Evolutionary conservation across 2,888 invertebrate species (phyloP).

Genomic region (Tetranychus truncatus): DNA sequence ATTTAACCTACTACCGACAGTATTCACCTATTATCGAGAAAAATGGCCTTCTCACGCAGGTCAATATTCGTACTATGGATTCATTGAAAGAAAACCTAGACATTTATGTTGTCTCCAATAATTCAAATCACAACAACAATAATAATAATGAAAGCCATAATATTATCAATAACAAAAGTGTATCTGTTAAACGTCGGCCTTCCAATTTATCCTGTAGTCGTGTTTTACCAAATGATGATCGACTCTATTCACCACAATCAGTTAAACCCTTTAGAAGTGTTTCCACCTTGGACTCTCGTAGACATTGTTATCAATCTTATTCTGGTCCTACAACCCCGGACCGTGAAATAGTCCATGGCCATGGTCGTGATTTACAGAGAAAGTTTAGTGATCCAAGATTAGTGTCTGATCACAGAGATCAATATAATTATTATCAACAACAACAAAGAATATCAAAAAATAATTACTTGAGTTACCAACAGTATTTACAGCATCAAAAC

Average conservation of each 20-base stretch:
- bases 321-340: neutral
- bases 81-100: conserved; percentile 2
- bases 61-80: neutral
- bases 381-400: neutral
- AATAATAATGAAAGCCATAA: neutral
- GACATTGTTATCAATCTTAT: neutral
- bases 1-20: neutral
- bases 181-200: neutral
- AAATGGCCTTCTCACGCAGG: neutral
- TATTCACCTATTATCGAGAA: neutral
- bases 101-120: neutral
- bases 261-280: neutral
- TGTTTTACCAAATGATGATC: neutral
- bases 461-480: neutral
- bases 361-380: neutral
- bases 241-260: neutral
- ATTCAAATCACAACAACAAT: neutral
- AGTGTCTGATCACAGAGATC: neutral
- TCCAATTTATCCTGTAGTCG: neutral
- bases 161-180: neutral
- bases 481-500: neutral
- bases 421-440: neutral
- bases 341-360: neutral
- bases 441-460: neutral
- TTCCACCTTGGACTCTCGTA: neutral